Base-by-base conservation (phyloP, 2,888 invertebrate species). In the Watsonalla cultraria region DNA sequence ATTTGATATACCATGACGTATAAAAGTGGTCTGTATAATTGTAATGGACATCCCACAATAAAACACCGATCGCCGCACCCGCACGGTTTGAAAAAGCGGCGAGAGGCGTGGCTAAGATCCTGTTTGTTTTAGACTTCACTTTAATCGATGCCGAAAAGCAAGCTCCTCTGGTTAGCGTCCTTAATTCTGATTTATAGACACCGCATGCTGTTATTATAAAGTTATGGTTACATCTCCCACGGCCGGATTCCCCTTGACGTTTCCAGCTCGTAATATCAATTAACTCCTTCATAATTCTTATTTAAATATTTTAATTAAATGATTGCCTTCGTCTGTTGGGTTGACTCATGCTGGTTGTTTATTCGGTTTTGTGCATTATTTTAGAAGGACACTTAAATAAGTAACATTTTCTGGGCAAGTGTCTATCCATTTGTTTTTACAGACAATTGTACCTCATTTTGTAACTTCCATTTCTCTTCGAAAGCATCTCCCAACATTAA, bases 111-210 rank as follows among this genome's bases (percentile, higher is more conserved):
- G 64, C 71, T 59, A 61, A 68, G 65, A 70, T 68, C 71, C 72
- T 89, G 86, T 90, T 90, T 90, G 88, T 88, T 90, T 90, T 86
- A 74, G 77, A 74, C 66, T 79, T 73, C 64, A 78, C 79, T 84
- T 84, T 83, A 86, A 86, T 82, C 77, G 81, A 66, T 72, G 76
- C 81, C 81, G 81, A 83, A 84, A 81, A 78, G 78, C 72, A 77
- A 74, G 80, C 76, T 77, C 72, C 72, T 70, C 74, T 74, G 74
- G 78, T 82, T 80, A 80, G 72, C 74, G 74, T 83, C 75, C 80
- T 83, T 88, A 86, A 86, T 86, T 85, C 80, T 86, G 84, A 90
- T 89, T 90, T 89, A 88, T 89, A 80, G 80, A 77, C 69, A 76
- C 80, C 78, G 78, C 80, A 78, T 78, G 82, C 76, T 80, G 80